Conservation (phyloP, 2,888 invertebrate species). For the Aleiodes alternator region DNA sequence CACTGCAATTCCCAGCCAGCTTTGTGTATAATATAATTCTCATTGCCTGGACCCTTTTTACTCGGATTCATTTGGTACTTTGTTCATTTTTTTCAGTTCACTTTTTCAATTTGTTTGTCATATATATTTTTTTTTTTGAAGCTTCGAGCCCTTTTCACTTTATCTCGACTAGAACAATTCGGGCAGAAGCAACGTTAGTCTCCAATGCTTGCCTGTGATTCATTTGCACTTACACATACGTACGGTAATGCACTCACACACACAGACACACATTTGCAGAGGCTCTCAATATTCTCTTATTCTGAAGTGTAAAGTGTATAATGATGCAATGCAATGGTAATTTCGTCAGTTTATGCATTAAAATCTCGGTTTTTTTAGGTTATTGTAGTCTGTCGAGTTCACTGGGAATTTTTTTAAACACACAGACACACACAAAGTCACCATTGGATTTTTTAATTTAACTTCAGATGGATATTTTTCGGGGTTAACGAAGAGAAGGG, state of each 20-base stretch:
- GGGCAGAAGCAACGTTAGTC: not conserved
- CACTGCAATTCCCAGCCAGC: constrained; percentile 57
- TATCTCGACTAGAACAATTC: constrained; percentile 18
- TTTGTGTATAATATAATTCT: constrained; percentile 62
- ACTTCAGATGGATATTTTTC: too few species aligned
- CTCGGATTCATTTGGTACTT: not conserved
- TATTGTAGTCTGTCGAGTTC: not conserved
- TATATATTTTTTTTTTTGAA: not conserved
- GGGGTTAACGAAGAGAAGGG: too few species aligned
- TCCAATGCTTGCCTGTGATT: not conserved
- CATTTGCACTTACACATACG: not conserved
- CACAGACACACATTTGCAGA: constrained; percentile 13
- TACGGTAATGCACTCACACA: not conserved
- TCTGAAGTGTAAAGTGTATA: not conserved
- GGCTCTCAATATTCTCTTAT: not conserved
- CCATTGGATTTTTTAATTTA: too few species aligned
- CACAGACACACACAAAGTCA: too few species aligned
- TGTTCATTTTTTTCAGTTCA: not conserved
- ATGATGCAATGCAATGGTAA: constrained; percentile 13
- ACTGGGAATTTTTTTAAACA: not conserved
- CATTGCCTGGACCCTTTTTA: constrained; percentile 21
- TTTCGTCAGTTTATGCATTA: not conserved
- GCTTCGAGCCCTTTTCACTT: not conserved
- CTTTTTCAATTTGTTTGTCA: not conserved
- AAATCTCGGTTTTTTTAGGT: constrained; percentile 7